phyloP scores from a whole-genome alignment of 1,140 invertebrate genomes.

The Eupristina koningsbergeri region DNA sequence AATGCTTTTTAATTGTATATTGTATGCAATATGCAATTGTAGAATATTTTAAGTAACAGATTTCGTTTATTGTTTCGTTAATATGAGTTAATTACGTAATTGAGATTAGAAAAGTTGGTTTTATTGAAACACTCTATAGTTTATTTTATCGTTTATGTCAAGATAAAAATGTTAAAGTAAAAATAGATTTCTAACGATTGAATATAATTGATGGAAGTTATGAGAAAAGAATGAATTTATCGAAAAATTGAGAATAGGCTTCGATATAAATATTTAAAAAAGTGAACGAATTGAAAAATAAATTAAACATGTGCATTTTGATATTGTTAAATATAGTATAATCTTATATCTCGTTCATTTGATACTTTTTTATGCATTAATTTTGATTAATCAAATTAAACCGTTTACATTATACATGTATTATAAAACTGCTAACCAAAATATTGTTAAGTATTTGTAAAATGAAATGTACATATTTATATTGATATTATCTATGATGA shows the following conservation, averaged over 20 bases:
- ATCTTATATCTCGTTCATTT: too few species aligned
- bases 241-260: background rate
- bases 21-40: background rate
- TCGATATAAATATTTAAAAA: background rate
- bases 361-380: too few species aligned
- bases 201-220: background rate
- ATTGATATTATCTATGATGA: too few species aligned
- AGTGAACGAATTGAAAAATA: too few species aligned
- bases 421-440: too few species aligned
- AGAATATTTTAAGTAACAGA: background rate
- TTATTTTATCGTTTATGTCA: background rate
- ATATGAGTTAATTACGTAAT: background rate
- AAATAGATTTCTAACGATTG: background rate
- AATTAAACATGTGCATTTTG: too few species aligned
- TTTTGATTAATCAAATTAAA: too few species aligned
- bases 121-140: background rate
- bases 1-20: too few species aligned
- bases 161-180: background rate
- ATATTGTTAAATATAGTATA: too few species aligned
- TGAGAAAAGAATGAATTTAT: background rate
- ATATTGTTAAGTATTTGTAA: too few species aligned
- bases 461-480: too few species aligned
- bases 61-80: background rate
- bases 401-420: too few species aligned
- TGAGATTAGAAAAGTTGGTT: background rate